phyloP scores from a whole-genome alignment of 2,797 vertebrate genomes.

The Lutjanus argentimaculatus region DNA sequence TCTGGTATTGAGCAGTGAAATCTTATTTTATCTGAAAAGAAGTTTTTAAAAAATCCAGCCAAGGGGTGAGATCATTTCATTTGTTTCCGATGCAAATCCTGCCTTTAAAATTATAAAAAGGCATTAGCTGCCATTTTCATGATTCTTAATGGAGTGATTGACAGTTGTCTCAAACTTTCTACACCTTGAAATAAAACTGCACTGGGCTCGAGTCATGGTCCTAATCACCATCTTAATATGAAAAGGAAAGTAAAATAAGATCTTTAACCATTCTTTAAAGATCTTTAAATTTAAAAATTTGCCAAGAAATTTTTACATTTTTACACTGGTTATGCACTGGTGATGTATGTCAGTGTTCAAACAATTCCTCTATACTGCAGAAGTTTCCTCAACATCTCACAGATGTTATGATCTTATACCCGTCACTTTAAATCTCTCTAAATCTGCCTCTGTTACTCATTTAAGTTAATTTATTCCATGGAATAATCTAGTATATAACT shows the following conservation, averaged over 20 bases:
- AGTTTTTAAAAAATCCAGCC: not conserved
- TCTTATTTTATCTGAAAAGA: slow-evolving; percentile 36
- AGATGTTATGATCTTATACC: not conserved
- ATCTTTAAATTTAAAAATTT: too few relatives aligned
- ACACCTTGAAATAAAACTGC: not conserved
- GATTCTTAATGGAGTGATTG: not conserved
- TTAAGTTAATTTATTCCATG: not conserved
- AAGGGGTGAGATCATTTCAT: slow-evolving; percentile 3
- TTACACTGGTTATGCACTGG: not conserved
- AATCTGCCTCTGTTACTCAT: not conserved
- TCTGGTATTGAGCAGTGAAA: slow-evolving; percentile 43
- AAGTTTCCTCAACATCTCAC: not conserved
- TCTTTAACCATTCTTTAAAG: not conserved
- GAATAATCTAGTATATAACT: not conserved
- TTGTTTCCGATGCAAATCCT: slow-evolving; percentile 35
- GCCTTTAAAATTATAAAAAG: not conserved
- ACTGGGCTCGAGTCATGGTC: not conserved
- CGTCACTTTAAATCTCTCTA: not conserved
- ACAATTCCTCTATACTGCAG: not conserved
- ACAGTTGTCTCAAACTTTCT: not conserved
- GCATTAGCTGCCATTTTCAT: slow-evolving; percentile 7
- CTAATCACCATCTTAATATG: not conserved
- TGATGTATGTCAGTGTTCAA: not conserved
- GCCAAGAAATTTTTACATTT: too few relatives aligned
- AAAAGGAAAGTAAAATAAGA: not conserved